These are phyloP conservation scores for Drosophila peninsularis DNA, from an alignment of 2,888 invertebrate genomes.

Conservation along the genomic window DNA sequence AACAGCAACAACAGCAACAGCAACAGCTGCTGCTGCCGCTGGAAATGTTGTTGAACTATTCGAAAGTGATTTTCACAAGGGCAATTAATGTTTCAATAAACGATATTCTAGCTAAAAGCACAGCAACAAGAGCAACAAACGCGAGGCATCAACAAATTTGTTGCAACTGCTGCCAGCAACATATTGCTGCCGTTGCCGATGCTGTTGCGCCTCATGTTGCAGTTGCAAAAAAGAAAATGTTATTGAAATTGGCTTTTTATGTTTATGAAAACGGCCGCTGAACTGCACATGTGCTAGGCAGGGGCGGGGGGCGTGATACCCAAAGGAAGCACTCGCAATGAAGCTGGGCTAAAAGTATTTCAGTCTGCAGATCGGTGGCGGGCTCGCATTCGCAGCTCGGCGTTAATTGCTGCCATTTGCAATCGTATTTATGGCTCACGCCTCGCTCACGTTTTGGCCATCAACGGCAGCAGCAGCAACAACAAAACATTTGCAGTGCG, in stretches of 20 bases:
- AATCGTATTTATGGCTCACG: slow-evolving; percentile 78
- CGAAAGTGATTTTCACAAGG: slow-evolving; percentile 75
- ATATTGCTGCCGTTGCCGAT: slow-evolving; percentile 39
- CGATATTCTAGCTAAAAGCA: slow-evolving; percentile 67
- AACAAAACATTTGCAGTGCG: slow-evolving; percentile 56
- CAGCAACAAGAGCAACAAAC: slow-evolving; percentile 29
- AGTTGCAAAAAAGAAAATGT: slow-evolving; percentile 56
- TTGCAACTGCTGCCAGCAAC: slow-evolving; percentile 60
- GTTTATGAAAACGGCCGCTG: slow-evolving; percentile 71
- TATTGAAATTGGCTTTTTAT: slow-evolving; percentile 82
- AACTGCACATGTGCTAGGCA: slow-evolving; percentile 25
- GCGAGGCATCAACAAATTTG: slow-evolving; percentile 60
- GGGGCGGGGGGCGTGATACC: neutral
- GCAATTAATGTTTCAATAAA: slow-evolving; percentile 83
- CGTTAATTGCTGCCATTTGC: slow-evolving; percentile 77
- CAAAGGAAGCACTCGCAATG: neutral
- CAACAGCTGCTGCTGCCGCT: slow-evolving; percentile 16
- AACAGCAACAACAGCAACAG: slow-evolving; percentile 14
- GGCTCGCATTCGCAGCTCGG: slow-evolving; percentile 36
- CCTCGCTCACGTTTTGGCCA: slow-evolving; percentile 76
- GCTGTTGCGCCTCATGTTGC: slow-evolving; percentile 69
- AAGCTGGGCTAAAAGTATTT: slow-evolving; percentile 35
- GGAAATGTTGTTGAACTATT: slow-evolving; percentile 68
- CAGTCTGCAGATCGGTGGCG: slow-evolving; percentile 38
- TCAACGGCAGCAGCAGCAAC: slow-evolving; percentile 48